Percentiles rank a stretch among this genome's conserved stretches.
Conservation (phyloP, 2,888 invertebrate species). For the Meandrusa payeni region DNA sequence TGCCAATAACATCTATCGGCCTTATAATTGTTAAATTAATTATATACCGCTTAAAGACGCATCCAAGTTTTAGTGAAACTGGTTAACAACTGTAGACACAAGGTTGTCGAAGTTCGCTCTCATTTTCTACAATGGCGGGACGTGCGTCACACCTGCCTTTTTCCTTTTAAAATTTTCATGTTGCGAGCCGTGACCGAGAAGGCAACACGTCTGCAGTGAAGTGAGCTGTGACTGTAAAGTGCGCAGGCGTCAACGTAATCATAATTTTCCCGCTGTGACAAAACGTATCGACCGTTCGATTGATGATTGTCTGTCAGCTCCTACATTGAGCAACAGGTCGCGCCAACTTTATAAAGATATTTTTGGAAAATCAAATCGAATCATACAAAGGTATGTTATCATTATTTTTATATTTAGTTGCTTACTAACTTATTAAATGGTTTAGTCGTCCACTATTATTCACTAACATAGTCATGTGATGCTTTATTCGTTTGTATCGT, state of each 20-base stretch:
- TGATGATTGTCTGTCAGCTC: slow-evolving; percentile 16
- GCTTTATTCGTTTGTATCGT: slow-evolving; percentile 11
- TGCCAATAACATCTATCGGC: neutral
- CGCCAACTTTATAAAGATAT: neutral
- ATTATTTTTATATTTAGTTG: slow-evolving; percentile 10
- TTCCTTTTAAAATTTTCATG: slow-evolving; percentile 22
- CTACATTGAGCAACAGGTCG: slow-evolving; percentile 12
- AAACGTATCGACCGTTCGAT: slow-evolving; percentile 33
- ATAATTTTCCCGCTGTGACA: slow-evolving; percentile 44
- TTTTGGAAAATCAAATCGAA: slow-evolving; percentile 7
- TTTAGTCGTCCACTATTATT: slow-evolving; percentile 28
- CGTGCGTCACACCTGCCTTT: slow-evolving; percentile 13
- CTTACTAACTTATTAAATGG: slow-evolving; percentile 16
- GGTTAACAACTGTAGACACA: slow-evolving; percentile 11
- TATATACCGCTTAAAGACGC: slow-evolving; percentile 6
- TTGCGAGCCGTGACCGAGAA: slow-evolving; percentile 6
- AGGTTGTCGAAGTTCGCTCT: slow-evolving; percentile 20
- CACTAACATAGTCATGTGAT: slow-evolving; percentile 25
- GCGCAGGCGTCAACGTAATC: slow-evolving; percentile 48
- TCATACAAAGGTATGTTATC: slow-evolving; percentile 10
- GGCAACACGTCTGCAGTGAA: slow-evolving; percentile 23
- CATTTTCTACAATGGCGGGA: slow-evolving; percentile 15
- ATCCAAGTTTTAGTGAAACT: slow-evolving; percentile 6
- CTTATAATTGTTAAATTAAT: neutral
- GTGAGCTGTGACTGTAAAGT: slow-evolving; percentile 28